Evolutionary conservation across 2,113 vertebrate species (phyloP), one percentile per base, ranked within the genome.

Genomic region (Mormyrus lacerda): DNA sequence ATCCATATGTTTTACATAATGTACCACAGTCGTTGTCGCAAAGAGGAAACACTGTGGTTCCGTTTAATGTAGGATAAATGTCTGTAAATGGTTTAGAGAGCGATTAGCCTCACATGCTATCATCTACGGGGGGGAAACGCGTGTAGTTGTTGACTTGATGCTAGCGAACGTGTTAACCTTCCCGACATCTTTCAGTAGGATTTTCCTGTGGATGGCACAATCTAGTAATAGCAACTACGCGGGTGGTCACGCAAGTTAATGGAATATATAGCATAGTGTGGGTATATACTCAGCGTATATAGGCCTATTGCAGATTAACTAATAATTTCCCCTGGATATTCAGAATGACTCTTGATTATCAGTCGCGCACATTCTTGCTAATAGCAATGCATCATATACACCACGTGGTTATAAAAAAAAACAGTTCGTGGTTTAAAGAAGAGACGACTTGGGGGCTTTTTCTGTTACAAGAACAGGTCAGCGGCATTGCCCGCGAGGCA

Each of bases 401-500:
- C n/a, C 83, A 85, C 42, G 83, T 50, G 47, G 21, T 13, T 27
- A 21, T n/a, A 50, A 45, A 15, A 35, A 27, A 79, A 44, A 42
- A 82, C 13, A 39, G 73, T 19, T 79, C 42, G 76, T 42, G 31
- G 76, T 17, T 44, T 44, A 6, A 82, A 82, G 13, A 82, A 82
- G 76, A 39, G 39, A 39, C 17, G 19, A 39, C 42, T 44, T 82
- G 2, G 44, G 17, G 42, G 17, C 2, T 84, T 84, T 45, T 84
- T 82, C 39, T 39, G 76, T 82, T 44, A 47, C 42, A 47, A 21
- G 82, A 45, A 45, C 44, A 21, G 82, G 42, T 45, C 42, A 44
- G 42, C 19, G 42, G 76, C 76, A 44, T 93, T 87, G 88, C 31
- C 47, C 27, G 24, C 44, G n/a, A 85, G 45, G 21, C 45, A 85